Conservation (phyloP, 1,140 invertebrate genomes). For the Hypsibius dujardini region DNA sequence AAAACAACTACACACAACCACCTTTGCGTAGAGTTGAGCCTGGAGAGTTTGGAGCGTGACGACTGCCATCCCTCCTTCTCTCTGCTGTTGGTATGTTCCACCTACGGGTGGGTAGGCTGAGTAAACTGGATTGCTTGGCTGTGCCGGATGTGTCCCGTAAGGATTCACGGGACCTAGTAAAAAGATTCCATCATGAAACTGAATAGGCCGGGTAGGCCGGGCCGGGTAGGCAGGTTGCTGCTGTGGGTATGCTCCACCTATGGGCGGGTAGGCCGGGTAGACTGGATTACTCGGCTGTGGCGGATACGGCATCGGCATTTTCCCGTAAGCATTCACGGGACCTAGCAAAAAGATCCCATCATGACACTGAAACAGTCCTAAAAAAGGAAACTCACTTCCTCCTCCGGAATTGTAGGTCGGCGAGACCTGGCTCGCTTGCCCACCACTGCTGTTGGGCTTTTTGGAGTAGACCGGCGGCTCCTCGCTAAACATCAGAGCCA, state of each 20-base stretch:
- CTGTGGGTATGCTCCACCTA: constrained; percentile 27
- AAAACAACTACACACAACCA: no score
- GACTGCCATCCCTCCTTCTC: no score
- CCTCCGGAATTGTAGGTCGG: background rate
- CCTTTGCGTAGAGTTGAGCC: no score
- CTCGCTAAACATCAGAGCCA: constrained; percentile 82
- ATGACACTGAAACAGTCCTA: no score
- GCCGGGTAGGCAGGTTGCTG: constrained; percentile 19
- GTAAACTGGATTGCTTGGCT: no score
- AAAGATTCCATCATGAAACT: no score
- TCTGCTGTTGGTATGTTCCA: no score
- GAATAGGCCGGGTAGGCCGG: no score
- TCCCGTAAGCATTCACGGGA: background rate
- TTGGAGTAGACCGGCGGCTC: constrained; percentile 69
- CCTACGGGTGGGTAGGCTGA: constrained; percentile 18
- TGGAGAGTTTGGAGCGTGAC: no score
- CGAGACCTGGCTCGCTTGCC: background rate
- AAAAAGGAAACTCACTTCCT: no score
- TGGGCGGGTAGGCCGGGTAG: constrained; percentile 27
- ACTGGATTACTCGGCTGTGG: constrained; percentile 30
- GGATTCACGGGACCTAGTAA: background rate
- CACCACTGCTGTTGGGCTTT: background rate
- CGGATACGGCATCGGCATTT: constrained; percentile 20
- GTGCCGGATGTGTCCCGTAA: no score
- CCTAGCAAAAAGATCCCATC: background rate